Evolutionary conservation across 2,888 invertebrate species (phyloP).

Genomic region (Heterodera filipjevi): DNA sequence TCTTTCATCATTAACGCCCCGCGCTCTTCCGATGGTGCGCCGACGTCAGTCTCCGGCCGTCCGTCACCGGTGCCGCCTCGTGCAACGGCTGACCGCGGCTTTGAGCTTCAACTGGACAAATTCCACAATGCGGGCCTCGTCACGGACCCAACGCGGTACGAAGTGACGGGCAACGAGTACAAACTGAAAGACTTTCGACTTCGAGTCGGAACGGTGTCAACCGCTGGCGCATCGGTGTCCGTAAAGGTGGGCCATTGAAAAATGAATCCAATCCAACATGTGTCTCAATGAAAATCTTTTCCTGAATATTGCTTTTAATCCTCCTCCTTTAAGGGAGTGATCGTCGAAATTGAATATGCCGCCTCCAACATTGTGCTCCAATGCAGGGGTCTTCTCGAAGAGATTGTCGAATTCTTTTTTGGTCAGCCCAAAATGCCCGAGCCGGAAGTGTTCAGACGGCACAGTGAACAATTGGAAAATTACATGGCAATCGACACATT

Average conservation of each 20-base stretch:
- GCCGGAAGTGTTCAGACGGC: constrained; percentile 46
- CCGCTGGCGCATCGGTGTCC: constrained; percentile 46
- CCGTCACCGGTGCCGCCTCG: constrained; percentile 38
- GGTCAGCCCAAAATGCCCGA: constrained; percentile 36
- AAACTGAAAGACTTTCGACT: constrained; percentile 50
- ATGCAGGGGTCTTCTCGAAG: constrained; percentile 44
- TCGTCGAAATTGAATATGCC: constrained; percentile 51
- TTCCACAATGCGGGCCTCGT: constrained; percentile 45
- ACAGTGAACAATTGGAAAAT: constrained; percentile 37
- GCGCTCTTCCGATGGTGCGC: constrained; percentile 28
- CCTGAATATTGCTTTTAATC: neutral
- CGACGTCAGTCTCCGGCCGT: constrained; percentile 27
- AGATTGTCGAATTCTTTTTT: constrained; percentile 49
- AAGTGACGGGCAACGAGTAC: constrained; percentile 52
- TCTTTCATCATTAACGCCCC: constrained; percentile 49
- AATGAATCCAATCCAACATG: neutral
- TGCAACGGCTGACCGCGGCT: constrained; percentile 54
- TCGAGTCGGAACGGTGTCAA: constrained; percentile 53
- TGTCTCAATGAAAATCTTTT: neutral
- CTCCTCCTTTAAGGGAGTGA: constrained; percentile 42
- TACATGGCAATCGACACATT: constrained; percentile 56
- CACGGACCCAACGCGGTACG: constrained; percentile 34
- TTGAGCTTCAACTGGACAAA: constrained; percentile 55
- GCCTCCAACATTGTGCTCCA: constrained; percentile 47
- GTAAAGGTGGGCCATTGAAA: constrained; percentile 41